Base-by-base conservation (phyloP, 2,888 invertebrate species). In the Bombylius major region DNA sequence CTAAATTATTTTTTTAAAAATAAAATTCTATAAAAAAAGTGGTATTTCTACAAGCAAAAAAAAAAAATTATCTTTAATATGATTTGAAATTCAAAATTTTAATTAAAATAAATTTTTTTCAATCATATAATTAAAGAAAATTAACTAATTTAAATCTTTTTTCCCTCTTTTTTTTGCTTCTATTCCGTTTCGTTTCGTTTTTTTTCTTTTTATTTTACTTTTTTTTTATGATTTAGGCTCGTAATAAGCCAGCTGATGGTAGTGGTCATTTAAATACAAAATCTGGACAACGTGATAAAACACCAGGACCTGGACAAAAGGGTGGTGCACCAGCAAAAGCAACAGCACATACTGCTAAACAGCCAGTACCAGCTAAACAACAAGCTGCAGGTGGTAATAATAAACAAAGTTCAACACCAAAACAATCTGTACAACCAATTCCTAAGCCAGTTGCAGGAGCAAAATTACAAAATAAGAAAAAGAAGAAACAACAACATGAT, bases 241-340 rank as follows among this genome's bases (percentile, higher is more conserved):
- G 89, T 68, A 87, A 86, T 76, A 89, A 89, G 76, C 86, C 88
- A 54, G 85, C 85, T 1, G 88, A 89, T 67, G 88, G 87, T 12
- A 77, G 82, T 55, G 83, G 84, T 46, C 86, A 86, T 63, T 84
- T 83, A 58, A 82, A 82, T 39, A 42, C 62, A 47, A 64, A 64
- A 54, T 58, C 62, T 32, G 62, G 58, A 42, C 62, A 61, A 59
- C 63, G 65, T 14, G 69, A 69, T 55, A 70, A 69, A 64, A 80
- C 80, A 54, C 78, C 77, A 9, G 77, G 78, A 12, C 77, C 79
- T 2, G 79, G 78, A 13, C 75, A 77, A 56, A 81, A 80, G 64
- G 73, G 75, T 50, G 76, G 79, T 8, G 79, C 77, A 6, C 79
- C 72, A 47, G 76, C 81, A 12, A 86, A 79, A 75, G 79, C 84